Conservation (phyloP, 2,888 invertebrate genomes). For the Salticus scenicus region DNA sequence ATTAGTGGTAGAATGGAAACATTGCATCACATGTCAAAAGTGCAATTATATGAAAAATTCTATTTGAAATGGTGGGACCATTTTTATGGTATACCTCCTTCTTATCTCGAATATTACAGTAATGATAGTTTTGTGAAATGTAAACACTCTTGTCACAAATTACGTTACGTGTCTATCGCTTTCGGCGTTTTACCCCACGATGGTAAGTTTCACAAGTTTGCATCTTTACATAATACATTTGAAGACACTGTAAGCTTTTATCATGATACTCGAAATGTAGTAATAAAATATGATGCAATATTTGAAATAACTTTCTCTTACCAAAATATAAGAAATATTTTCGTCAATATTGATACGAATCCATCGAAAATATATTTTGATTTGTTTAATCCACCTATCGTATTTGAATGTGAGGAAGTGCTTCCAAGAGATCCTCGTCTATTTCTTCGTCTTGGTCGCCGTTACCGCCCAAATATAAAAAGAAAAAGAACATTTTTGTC, state of each 20-base stretch:
- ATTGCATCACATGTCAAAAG: not conserved
- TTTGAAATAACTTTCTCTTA: conserved; percentile 26
- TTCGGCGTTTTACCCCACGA: conserved; percentile 44
- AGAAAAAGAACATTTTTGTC: too few relatives aligned
- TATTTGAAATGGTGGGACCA: conserved; percentile 21
- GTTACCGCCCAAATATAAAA: too few relatives aligned
- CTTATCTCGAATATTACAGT: conserved; percentile 29
- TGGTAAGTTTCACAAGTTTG: conserved; percentile 33
- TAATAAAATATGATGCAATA: not conserved
- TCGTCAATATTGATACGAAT: conserved; percentile 28
- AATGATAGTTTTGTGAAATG: conserved; percentile 20
- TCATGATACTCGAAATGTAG: conserved; percentile 43
- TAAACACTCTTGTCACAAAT: not conserved
- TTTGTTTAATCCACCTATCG: conserved; percentile 44
- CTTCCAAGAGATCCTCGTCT: conserved; percentile 21
- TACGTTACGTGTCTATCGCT: not conserved
- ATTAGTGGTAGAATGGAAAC: conserved; percentile 6
- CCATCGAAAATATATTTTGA: conserved; percentile 48
- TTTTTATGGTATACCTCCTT: not conserved
- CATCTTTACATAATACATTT: not conserved
- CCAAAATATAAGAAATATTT: conserved; percentile 42
- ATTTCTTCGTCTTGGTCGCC: not conserved
- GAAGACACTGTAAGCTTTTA: conserved; percentile 16
- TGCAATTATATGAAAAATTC: not conserved
- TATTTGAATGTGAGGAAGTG: conserved; percentile 10